Evolutionary conservation across 2,888 invertebrate genomes (phyloP), one percentile per base, ranked within the genome.

Genomic region (Agrochola circellaris): DNA sequence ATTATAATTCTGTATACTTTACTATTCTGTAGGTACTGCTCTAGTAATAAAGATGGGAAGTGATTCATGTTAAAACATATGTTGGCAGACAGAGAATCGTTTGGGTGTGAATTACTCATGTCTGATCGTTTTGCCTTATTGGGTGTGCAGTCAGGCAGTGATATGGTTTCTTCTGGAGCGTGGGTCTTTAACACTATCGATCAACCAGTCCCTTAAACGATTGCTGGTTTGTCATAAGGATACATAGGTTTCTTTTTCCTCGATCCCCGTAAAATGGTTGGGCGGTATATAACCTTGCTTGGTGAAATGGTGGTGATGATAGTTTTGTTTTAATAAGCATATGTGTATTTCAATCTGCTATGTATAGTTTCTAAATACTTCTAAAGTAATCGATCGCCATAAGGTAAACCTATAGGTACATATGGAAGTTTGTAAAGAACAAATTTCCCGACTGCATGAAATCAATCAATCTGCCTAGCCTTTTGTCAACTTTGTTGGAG

Each of bases 61-160:
- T 84, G 85, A 84, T 30, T 84, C 84, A 84, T 54, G 48, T 26
- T 58, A 54, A 62, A 42, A 54, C 73, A 74, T 48, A 79, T 58
- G 68, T 79, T 54, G 69, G 70, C 34, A 61, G 77, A 84, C 60
- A 77, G 45, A 61, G 54, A 58, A 80, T 74, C 58, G 48, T 70
- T 82, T 60, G 62, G 65, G 82, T 78, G 66, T 73, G 66, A 84
- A 66, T 84, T 73, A 85, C 75, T 83, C 77, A 72, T 74, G 58
- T 68, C 60, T 23, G 34, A 81, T 81, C 67, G 81, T 74, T 77
- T 77, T 48, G 48, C 77, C 77, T 66, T 74, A 74, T 77, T 74
- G 61, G 71, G 81, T 74, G 61, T 15, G 74, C 66, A 74, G 54
- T 30, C 65, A 65, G 56, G 56, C 61, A 45, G 51, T 48, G 61